These are phyloP conservation scores for Pyrgus malvae DNA, from an alignment of 2,888 invertebrate species.

Conservation along the genomic window DNA sequence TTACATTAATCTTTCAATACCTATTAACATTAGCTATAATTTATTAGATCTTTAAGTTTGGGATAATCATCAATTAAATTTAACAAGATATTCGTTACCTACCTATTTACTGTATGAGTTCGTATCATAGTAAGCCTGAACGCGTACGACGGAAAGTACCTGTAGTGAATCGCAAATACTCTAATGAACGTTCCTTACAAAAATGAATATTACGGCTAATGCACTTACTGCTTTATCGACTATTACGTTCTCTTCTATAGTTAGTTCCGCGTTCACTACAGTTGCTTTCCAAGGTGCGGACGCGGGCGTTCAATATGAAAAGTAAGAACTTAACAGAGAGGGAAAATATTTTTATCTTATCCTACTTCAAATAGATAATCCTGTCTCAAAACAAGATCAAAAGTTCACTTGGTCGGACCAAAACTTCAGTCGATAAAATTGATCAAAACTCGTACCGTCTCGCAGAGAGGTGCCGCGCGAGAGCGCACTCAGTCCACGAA, in stretches of 20 bases:
- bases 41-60: conserved; percentile 76
- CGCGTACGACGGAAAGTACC: conserved; percentile 19
- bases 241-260: conserved; percentile 5
- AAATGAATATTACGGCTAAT: conserved; percentile 4
- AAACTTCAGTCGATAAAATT: conserved; percentile 79
- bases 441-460: conserved; percentile 65
- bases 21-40: conserved; percentile 81
- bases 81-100: conserved; percentile 79
- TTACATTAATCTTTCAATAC: conserved; percentile 72
- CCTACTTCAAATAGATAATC: conserved; percentile 72
- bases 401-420: conserved; percentile 81
- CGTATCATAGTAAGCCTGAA: conserved; percentile 21
- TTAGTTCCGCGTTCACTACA: conserved; percentile 10
- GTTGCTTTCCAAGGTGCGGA: conserved; percentile 20
- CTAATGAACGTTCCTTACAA: conserved; percentile 7
- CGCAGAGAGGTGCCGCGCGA: conserved; percentile 31
- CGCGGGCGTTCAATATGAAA: conserved; percentile 24
- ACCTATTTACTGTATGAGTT: conserved; percentile 67
- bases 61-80: conserved; percentile 74
- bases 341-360: conserved; percentile 67
- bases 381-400: conserved; percentile 76
- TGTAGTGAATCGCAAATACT: conserved; percentile 16
- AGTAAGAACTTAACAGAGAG: conserved; percentile 59
- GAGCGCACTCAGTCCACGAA: conserved; percentile 19
- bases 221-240: conserved; percentile 8